Evolutionary conservation across 92 coral and sea anemone genomes (phyloP).

Genomic region (Actinernus sp.): DNA sequence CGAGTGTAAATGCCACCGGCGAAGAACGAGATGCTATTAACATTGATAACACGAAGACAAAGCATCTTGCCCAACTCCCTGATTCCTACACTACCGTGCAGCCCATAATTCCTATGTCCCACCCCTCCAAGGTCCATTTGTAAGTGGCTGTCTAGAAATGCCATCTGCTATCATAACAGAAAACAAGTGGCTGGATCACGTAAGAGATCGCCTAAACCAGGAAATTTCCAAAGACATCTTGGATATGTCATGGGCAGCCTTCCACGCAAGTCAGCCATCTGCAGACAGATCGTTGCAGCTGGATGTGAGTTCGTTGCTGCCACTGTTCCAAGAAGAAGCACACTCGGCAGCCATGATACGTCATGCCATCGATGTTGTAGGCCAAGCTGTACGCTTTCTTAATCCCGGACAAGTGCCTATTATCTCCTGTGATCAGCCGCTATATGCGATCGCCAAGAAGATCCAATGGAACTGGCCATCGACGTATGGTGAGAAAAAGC

Average conservation of each 20-base stretch:
- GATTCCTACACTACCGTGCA: conserved; percentile 42
- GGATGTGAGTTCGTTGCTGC: conserved; percentile 36
- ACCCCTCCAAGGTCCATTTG: conserved; percentile 47
- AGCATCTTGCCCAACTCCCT: conserved; percentile 57
- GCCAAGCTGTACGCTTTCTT: conserved; percentile 41
- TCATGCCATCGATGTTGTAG: conserved; percentile 61
- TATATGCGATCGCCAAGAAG: conserved; percentile 48
- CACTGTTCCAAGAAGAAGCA: conserved; percentile 61
- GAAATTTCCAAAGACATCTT: conserved; percentile 45
- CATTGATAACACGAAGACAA: conserved; percentile 21
- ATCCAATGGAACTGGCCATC: conserved; percentile 52
- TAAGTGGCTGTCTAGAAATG: conserved; percentile 23
- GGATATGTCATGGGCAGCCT: conserved; percentile 69
- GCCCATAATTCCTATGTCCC: conserved; percentile 47
- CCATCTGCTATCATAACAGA: conserved; percentile 31
- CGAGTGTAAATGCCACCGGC: conserved; percentile 39
- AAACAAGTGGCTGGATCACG: conserved; percentile 61
- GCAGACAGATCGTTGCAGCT: conserved; percentile 16
- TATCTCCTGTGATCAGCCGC: conserved; percentile 63
- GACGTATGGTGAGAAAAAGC: conserved; percentile 45
- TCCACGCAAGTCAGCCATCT: conserved; percentile 40
- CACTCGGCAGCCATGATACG: conserved; percentile 62
- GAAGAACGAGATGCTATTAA: conserved; percentile 36
- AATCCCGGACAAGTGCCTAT: conserved; percentile 56
- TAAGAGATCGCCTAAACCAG: conserved; percentile 49